phyloP scores from a whole-genome alignment of 2,888 invertebrate species.

The Gymnocheta viridis region DNA sequence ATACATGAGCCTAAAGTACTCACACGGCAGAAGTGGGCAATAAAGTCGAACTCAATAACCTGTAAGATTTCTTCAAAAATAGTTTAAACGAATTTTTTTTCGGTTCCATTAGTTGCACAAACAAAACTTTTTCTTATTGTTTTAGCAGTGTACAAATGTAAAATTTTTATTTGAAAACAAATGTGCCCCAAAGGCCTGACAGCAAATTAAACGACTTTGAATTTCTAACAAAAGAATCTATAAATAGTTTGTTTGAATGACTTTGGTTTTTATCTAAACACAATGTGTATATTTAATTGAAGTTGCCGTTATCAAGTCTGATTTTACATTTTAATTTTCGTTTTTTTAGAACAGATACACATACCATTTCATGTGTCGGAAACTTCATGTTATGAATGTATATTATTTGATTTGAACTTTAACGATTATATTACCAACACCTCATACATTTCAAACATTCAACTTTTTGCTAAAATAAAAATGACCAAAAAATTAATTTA shows the following conservation, averaged over 20 bases:
- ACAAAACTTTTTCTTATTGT: neutral
- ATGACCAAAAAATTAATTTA: slow-evolving; percentile 51
- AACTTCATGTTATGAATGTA: neutral
- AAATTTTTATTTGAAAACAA: slow-evolving; percentile 7
- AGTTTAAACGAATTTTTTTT: neutral
- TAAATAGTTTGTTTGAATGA: neutral
- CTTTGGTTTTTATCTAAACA: slow-evolving; percentile 34
- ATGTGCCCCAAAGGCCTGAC: slow-evolving; percentile 33
- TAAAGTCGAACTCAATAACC: neutral
- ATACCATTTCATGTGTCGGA: neutral
- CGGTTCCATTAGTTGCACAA: neutral
- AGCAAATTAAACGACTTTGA: slow-evolving; percentile 23
- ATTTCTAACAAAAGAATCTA: neutral
- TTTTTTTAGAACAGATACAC: neutral
- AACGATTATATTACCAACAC: slow-evolving; percentile 14
- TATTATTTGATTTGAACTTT: slow-evolving; percentile 23
- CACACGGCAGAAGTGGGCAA: neutral
- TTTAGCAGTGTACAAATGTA: neutral
- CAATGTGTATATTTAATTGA: slow-evolving; percentile 20
- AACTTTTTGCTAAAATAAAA: slow-evolving; percentile 45
- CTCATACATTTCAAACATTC: slow-evolving; percentile 8
- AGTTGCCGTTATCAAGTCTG: slow-evolving; percentile 42
- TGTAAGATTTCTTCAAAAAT: neutral
- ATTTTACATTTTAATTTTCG: neutral
- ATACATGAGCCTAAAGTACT: neutral